phyloP scores from a whole-genome alignment of 2,797 vertebrate species.

The Lithobates pipiens region DNA sequence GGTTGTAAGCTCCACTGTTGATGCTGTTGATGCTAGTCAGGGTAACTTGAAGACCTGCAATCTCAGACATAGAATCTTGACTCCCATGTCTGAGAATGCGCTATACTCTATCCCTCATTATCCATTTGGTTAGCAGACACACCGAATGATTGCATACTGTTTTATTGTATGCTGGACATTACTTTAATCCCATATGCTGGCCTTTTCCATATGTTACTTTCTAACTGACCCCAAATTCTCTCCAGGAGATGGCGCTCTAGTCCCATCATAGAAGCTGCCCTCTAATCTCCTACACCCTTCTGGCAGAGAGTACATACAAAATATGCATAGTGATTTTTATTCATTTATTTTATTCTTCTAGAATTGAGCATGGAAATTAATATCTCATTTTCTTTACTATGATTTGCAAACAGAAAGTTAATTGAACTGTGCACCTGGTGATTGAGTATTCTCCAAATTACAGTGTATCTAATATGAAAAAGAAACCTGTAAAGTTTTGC shows the following conservation, averaged over 20 bases:
- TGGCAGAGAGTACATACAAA: constrained; percentile 6
- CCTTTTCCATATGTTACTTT: not conserved
- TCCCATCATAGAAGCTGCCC: not conserved
- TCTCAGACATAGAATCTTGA: not conserved
- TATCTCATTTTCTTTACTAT: constrained; percentile 53
- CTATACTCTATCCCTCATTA: too few species aligned
- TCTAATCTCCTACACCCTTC: not conserved
- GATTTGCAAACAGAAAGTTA: constrained; percentile 52
- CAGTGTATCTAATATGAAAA: constrained; percentile 40
- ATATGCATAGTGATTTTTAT: constrained; percentile 17
- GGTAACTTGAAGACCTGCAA: not conserved
- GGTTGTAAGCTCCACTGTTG: too few species aligned
- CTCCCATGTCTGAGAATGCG: not conserved
- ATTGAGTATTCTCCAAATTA: constrained; percentile 40
- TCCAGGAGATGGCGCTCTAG: not conserved
- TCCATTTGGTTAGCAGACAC: too few species aligned
- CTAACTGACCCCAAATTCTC: not conserved
- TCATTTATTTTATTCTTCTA: constrained; percentile 42
- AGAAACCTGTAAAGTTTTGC: constrained; percentile 32
- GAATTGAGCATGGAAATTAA: constrained; percentile 43
- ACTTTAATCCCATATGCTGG: not conserved
- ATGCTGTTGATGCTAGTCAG: too few species aligned
- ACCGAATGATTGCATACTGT: not conserved
- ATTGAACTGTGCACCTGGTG: constrained; percentile 49
- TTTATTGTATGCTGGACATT: not conserved